A percentile compares a stretch with the other conserved stretches of the same genome.
phyloP scores from a whole-genome alignment of 2,888 invertebrate genomes.

The Sialis fuliginosa region DNA sequence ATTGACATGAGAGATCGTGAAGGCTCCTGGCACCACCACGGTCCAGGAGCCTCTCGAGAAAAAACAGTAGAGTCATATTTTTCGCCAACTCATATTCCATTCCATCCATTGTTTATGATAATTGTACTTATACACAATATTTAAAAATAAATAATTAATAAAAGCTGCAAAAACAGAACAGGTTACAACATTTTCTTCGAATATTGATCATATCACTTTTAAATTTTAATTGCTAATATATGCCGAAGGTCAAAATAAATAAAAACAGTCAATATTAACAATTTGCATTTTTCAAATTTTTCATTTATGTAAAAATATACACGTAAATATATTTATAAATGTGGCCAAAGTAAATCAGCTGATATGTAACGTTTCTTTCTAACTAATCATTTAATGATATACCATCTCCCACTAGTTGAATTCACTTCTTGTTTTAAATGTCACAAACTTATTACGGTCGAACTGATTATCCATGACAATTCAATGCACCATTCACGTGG shows the following conservation, averaged over 20 bases:
- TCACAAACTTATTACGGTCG: neutral
- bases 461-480: neutral
- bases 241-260: neutral
- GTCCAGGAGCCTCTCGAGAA: constrained; percentile 94
- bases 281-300: neutral
- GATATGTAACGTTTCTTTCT: no score
- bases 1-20: constrained; percentile 96
- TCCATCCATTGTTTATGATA: constrained; percentile 54
- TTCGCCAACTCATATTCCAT: constrained; percentile 86
- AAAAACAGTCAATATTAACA: neutral
- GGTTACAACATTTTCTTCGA: no score
- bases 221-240: no score
- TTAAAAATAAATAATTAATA: neutral
- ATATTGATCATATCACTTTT: no score
- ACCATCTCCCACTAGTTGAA: no score
- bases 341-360: no score
- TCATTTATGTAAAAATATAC: neutral
- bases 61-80: constrained; percentile 93
- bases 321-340: neutral
- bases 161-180: neutral
- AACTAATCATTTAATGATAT: no score
- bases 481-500: no score
- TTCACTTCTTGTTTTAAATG: neutral
- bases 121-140: neutral
- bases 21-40: constrained; percentile 90